Base-by-base conservation (phyloP, 1,140 invertebrate genomes). In the Drosophila athabasca region DNA sequence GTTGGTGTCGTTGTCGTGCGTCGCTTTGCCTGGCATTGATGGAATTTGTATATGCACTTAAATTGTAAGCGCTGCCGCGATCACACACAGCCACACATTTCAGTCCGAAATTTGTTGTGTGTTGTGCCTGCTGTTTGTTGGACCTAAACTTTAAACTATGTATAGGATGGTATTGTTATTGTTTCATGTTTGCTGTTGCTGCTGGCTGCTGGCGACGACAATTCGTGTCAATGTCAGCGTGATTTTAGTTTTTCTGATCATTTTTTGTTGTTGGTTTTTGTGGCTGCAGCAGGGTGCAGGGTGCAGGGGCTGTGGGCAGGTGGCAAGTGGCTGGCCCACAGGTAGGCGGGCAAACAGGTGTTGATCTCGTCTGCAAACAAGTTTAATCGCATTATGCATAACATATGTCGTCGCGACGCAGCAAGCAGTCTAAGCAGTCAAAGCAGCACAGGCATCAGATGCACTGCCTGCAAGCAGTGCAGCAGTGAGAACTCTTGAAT, bases 181-280 rank as follows among this genome's bases (percentile, higher is more conserved):
- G 52, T 29, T 50, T 19, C 24, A 19, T 24, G 43, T 67, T 53
- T 69, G 58, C 31, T 51, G 17, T 41, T 49, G 49, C 64, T 67
- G 78, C 70, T 87, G n/a, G 75, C 31, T 52, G 54, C 24, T 46
- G 43, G 46, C 66, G 62, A 35, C 72, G 65, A 76, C 82, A 87
- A 87, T 87, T 87, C 83, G 82, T 87, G 82, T 87, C 82, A 87
- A 87, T 87, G 82, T 87, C 82, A 87, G 82, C 82, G 51, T 87
- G 78, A 87, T 88, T 82, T 76, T 60, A 49, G 48, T 60, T 71
- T 68, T 80, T 78, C 60, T 66, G 58, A 65, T 62, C 52, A 62
- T 59, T 50, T 71, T 46, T 39, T 58, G 41, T 59, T 57, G 11
- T 60, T 67, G 39, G 39, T 64, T 55, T 55, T 50, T 35, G 41